A percentile compares a stretch with the other conserved stretches of the same genome.
phyloP scores from a whole-genome alignment of 2,113 vertebrate genomes.

The Rhabdornis inornatus region DNA sequence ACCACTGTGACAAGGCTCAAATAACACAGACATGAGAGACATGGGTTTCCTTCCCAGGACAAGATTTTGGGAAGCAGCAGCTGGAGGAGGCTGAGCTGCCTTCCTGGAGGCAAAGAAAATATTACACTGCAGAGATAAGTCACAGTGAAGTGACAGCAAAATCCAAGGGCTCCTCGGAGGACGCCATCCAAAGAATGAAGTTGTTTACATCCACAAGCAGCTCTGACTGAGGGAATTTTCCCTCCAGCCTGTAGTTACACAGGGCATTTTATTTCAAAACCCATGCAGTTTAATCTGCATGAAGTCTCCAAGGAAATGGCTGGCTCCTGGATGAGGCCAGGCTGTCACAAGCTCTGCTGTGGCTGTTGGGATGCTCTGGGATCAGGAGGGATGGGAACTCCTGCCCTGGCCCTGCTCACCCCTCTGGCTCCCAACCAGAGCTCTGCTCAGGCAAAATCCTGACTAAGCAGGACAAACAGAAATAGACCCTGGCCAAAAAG shows the following conservation, averaged over 20 bases:
- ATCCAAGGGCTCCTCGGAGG: neutral
- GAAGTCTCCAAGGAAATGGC: neutral
- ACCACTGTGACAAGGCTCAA: no score
- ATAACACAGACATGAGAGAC: accelerated
- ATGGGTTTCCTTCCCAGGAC: neutral
- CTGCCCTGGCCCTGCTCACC: neutral
- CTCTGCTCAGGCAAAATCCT: neutral
- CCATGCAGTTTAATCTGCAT: neutral
- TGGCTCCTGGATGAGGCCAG: neutral
- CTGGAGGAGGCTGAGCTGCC: neutral
- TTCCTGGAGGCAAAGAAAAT: neutral
- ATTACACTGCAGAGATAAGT: neutral
- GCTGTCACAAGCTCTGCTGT: neutral
- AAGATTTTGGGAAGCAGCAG: neutral
- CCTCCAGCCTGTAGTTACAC: neutral
- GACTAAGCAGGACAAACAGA: neutral
- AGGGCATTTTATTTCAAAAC: neutral
- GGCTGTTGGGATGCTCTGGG: neutral
- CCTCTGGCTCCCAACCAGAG: neutral
- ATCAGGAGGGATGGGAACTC: neutral
- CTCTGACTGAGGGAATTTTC: neutral
- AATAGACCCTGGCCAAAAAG: neutral
- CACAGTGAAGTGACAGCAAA: neutral
- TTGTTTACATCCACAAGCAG: neutral
- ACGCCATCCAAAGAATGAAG: neutral